Evolutionary conservation across 2,888 invertebrate genomes (phyloP).

Genomic region (Tricholauxania praeusta): DNA sequence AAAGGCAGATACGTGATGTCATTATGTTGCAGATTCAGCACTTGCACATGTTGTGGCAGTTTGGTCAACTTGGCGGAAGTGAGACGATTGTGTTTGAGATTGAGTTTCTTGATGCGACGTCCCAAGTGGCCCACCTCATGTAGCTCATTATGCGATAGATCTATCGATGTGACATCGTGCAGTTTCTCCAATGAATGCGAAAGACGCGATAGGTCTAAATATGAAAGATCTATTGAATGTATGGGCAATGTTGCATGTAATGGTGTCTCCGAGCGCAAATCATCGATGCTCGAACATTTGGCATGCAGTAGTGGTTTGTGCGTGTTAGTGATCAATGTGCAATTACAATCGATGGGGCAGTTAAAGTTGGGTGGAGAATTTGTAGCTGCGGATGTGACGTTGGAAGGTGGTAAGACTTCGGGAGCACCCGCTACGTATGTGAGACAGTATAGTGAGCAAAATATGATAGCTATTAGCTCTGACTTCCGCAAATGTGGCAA

Average conservation of each 20-base stretch:
- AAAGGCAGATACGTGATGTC: conserved; percentile 72
- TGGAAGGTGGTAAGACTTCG: conserved; percentile 21
- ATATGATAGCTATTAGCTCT: conserved; percentile 43
- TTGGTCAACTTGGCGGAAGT: conserved; percentile 70
- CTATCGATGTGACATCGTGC: conserved; percentile 73
- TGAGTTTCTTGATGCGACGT: conserved; percentile 72
- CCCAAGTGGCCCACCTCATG: conserved; percentile 73
- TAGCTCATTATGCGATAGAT: conserved; percentile 75
- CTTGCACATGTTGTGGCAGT: conserved; percentile 73
- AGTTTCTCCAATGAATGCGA: conserved; percentile 72
- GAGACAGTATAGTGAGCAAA: conserved; percentile 40
- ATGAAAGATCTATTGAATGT: conserved; percentile 74
- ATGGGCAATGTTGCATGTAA: conserved; percentile 56
- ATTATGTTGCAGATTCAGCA: conserved; percentile 75
- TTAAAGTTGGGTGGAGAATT: conserved; percentile 37
- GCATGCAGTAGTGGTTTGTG: conserved; percentile 60
- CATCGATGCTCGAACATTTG: conserved; percentile 62
- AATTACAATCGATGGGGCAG: conserved; percentile 64
- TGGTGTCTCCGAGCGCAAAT: conserved; percentile 51
- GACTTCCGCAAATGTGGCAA: not conserved
- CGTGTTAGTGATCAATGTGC: conserved; percentile 53
- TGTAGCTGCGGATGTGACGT: conserved; percentile 38
- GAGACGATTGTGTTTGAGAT: conserved; percentile 74
- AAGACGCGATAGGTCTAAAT: conserved; percentile 72
- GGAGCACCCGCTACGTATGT: conserved; percentile 12